phyloP scores from a whole-genome alignment of 2,797 vertebrate genomes.

The Danio albolineatus region DNA sequence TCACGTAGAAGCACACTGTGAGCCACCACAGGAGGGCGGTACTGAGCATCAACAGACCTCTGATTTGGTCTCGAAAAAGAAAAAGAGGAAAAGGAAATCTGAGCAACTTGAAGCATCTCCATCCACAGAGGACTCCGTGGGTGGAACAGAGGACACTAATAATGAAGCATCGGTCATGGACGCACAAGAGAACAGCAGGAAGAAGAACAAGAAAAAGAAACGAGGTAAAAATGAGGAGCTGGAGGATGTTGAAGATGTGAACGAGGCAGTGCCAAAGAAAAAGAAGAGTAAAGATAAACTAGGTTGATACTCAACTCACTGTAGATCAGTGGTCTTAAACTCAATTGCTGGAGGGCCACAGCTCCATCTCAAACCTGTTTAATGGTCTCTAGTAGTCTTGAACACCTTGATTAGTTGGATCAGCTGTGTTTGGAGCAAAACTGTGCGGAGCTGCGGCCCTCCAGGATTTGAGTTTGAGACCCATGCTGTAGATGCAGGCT shows the following conservation, averaged over 20 bases:
- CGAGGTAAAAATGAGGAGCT: constrained; percentile 6
- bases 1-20: not conserved
- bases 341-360: no score
- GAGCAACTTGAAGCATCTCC: not conserved
- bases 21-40: constrained; percentile 32
- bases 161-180: constrained; percentile 8
- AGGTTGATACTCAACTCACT: not conserved
- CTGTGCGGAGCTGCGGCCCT: no score
- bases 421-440: no score
- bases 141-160: constrained; percentile 22
- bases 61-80: constrained; percentile 60
- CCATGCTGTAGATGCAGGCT: no score
- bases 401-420: no score
- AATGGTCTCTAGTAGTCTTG: no score
- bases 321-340: not conserved
- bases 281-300: constrained; percentile 58
- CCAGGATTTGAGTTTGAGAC: no score
- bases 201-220: constrained; percentile 51
- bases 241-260: constrained; percentile 42
- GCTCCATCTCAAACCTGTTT: no score
- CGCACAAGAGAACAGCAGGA: constrained; percentile 7
- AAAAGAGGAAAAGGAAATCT: constrained; percentile 67
- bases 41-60: not conserved
- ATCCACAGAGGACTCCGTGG: not conserved
- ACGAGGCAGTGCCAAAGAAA: constrained; percentile 38